Evolutionary conservation across 2,113 vertebrate genomes (phyloP).

Genomic region (Catharus minimus): DNA sequence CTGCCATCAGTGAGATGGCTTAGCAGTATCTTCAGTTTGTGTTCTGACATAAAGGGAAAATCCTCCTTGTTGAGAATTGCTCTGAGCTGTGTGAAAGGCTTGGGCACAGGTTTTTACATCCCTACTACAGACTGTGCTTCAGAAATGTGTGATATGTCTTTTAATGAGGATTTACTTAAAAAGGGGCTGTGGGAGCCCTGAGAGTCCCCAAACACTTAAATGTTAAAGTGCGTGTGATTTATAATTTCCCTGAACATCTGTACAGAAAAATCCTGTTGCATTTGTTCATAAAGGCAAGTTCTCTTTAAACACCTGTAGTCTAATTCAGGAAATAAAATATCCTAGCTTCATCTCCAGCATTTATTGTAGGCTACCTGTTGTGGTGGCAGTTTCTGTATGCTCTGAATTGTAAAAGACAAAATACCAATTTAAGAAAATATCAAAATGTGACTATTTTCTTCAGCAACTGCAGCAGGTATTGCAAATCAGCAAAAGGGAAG

Average conservation of each 20-base stretch:
- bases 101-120: background rate
- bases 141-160: background rate
- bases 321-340: background rate
- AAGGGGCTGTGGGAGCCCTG: background rate
- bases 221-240: background rate
- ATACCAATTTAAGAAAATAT: background rate
- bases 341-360: background rate
- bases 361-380: background rate
- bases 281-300: background rate
- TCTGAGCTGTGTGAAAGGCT: background rate
- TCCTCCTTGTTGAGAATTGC: background rate
- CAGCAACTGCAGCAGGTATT: background rate
- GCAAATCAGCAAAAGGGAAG: background rate
- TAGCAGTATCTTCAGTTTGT: background rate
- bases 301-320: background rate
- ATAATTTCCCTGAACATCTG: background rate
- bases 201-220: background rate
- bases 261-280: background rate
- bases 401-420: background rate
- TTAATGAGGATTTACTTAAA: background rate
- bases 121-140: accelerated
- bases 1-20: background rate
- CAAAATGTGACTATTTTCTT: background rate
- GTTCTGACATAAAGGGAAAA: background rate
- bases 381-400: background rate